These are phyloP conservation scores for Caenorhabditis sp. DNA, from an alignment of 2,888 invertebrate genomes.

Conservation along the genomic window DNA sequence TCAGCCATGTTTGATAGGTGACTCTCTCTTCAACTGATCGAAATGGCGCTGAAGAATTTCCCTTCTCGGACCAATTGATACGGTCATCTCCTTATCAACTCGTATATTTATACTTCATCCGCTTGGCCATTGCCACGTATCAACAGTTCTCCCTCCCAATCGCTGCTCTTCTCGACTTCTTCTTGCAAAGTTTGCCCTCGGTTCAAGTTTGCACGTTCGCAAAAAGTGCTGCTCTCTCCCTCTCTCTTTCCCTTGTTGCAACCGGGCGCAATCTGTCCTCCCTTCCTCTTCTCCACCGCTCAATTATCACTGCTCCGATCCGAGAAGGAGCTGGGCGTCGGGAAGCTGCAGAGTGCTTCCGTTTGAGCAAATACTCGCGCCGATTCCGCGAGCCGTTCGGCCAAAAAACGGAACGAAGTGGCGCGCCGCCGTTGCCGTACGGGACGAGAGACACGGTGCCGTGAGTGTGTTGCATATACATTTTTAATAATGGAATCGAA, in stretches of 20 bases:
- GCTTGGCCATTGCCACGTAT: too few relatives aligned
- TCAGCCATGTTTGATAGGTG: background rate
- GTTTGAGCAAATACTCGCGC: slow-evolving; percentile 29
- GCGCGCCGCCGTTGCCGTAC: too few relatives aligned
- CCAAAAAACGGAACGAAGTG: slow-evolving; percentile 39
- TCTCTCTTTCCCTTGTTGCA: too few relatives aligned
- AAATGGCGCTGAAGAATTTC: background rate
- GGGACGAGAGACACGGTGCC: slow-evolving; percentile 21
- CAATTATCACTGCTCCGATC: slow-evolving; percentile 34
- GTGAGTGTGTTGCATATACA: slow-evolving; percentile 52
- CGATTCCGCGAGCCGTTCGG: slow-evolving; percentile 18
- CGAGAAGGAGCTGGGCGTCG: slow-evolving; percentile 24
- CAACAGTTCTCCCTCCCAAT: too few relatives aligned
- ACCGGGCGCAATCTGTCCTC: slow-evolving; percentile 13
- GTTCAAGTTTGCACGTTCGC: slow-evolving; percentile 64
- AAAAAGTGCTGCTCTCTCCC: slow-evolving; percentile 34
- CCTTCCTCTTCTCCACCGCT: slow-evolving; percentile 9
- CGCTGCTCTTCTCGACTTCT: slow-evolving; percentile 17
- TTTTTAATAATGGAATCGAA: slow-evolving; percentile 34
- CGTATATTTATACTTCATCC: too few relatives aligned
- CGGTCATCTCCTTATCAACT: background rate
- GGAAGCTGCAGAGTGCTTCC: slow-evolving; percentile 25
- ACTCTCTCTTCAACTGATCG: background rate
- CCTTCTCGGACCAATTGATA: background rate
- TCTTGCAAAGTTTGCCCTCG: slow-evolving; percentile 50